Conservation (phyloP, 64 coral and sea anemone species). For the Pocillopora verrucosa region DNA sequence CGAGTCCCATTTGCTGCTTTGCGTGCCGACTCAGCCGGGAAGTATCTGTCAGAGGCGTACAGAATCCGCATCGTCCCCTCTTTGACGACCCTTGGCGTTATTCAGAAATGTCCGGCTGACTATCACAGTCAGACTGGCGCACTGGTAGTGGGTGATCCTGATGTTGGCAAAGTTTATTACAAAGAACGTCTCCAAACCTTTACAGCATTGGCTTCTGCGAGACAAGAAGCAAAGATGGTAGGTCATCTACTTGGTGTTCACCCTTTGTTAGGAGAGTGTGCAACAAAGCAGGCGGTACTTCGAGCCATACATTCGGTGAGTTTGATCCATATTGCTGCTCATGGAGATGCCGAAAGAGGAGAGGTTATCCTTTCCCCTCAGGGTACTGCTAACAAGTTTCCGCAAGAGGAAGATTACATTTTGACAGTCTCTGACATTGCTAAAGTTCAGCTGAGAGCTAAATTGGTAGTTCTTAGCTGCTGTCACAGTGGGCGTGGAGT, state of each 20-base stretch:
- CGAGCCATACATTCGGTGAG: background rate
- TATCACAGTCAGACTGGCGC: background rate
- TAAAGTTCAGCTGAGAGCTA: background rate
- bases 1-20: background rate
- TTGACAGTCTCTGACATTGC: background rate
- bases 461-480: background rate
- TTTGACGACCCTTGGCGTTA: background rate
- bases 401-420: background rate
- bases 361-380: background rate
- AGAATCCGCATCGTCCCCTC: background rate
- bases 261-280: background rate
- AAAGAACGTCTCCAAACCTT: background rate
- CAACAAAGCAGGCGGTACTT: background rate
- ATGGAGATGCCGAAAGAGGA: background rate
- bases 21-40: background rate
- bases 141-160: background rate
- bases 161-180: background rate
- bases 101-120: background rate
- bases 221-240: background rate
- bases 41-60: background rate
- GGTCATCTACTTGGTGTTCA: background rate
- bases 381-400: background rate
- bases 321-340: background rate
- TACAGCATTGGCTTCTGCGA: background rate
- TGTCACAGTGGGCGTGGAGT: background rate